A percentile compares a stretch with the other conserved stretches of the same genome.
Conservation (phyloP, 2,888 invertebrate genomes). For the Ryuthela nishihirai region DNA sequence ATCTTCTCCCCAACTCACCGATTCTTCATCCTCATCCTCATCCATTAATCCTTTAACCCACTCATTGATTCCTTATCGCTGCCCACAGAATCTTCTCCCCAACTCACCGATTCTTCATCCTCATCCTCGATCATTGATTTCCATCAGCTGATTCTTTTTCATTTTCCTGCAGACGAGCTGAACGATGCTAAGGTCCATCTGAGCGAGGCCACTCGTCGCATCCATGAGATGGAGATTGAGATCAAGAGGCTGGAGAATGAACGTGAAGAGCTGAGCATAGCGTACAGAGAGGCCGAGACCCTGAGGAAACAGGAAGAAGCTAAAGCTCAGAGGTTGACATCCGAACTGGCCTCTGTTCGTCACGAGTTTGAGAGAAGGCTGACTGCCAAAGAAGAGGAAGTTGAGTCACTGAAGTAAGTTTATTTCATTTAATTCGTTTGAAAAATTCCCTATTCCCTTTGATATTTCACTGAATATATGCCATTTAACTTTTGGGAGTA, state of each 20-base stretch:
- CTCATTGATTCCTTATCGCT: no score
- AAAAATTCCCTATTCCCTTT: no score
- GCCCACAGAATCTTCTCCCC: no score
- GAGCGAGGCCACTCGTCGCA: conserved; percentile 92
- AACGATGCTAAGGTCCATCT: conserved; percentile 89
- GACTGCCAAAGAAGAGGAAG: conserved; percentile 97
- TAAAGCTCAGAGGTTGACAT: conserved; percentile 84
- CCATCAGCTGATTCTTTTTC: no score
- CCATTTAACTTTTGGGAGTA: no score
- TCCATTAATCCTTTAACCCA: no score
- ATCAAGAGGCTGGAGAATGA: conserved; percentile 97
- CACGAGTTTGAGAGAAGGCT: conserved; percentile 96
- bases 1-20: no score
- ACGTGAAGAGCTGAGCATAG: conserved; percentile 95
- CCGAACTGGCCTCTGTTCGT: conserved; percentile 90
- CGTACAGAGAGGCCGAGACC: conserved; percentile 98
- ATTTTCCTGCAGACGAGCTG: conserved; percentile 74
- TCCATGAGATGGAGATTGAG: conserved; percentile 96
- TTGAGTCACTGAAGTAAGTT: conserved; percentile 93
- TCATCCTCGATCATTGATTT: no score
- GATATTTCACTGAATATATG: no score
- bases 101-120: no score
- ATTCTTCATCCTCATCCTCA: no score
- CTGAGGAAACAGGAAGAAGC: conserved; percentile 97
- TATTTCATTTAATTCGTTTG: no score